Evolutionary conservation across 2,888 invertebrate species (phyloP), one percentile per base, ranked within the genome.

Genomic region (Sinhomidia bicolor): DNA sequence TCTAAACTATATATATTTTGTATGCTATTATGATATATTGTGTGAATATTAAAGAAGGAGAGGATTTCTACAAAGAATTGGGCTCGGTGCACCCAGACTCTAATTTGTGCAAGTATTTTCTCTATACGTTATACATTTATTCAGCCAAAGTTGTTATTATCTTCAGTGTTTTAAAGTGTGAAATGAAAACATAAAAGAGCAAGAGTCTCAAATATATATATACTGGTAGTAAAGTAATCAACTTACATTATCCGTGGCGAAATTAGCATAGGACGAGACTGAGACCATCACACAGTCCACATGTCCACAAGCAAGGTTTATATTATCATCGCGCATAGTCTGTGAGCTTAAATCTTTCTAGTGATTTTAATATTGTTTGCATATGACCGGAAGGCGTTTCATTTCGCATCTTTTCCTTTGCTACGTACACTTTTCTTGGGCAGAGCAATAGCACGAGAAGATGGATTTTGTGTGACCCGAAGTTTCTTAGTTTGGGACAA

Each of bases 381-480:
- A 85, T 85, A 79, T 85, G 68, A 85, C 85, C 85, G 85, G 85
- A 85, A 85, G 85, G 85, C 85, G 79, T 85, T 85, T 71, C 79
- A 44, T 79, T 79, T 80, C 12, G 32, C 36, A 79, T 79, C 20
- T 57, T 57, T 57, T 36, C 65, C 71, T 57, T 44, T 20, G 41
- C 36, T 20, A 44, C 76, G 17, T 54, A 60, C 29, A 17, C n/a
- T n/a, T n/a, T n/a, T n/a, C n/a, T n/a, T n/a, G n/a, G 74, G 36
- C 26, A 57, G 32, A 79, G 54, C 9, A 1, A 36, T 32, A 57
- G 17, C 20, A 20, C 29, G 78, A 47, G 57, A 54, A 20, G 79
- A 80, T 78, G 68, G 51, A 85, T 20, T 79, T 80, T 57, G 26
- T 78, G 17, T 80, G 68, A 85, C 65, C 78, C 78, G 78, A 65